These are phyloP conservation scores for Oxyura jamaicensis DNA, from an alignment of 2,113 vertebrate species.

Conservation along the genomic window DNA sequence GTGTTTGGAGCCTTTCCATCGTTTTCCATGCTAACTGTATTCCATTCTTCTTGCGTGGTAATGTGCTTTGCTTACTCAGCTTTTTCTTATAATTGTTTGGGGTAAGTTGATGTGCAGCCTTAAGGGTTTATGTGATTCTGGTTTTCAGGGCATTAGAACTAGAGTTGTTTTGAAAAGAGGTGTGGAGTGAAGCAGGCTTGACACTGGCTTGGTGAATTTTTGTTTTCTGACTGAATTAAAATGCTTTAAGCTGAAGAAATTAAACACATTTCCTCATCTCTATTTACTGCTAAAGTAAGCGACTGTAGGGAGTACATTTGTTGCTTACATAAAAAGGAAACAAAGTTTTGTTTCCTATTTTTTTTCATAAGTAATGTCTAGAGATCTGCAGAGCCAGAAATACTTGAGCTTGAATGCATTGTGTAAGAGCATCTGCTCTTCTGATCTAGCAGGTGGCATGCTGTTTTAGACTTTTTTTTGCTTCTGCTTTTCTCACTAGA, in stretches of 20 bases:
- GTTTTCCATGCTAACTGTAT: not conserved
- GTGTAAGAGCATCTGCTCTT: slow-evolving; percentile 23
- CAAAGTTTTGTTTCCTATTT: not conserved
- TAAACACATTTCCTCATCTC: not conserved
- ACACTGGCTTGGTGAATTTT: not conserved
- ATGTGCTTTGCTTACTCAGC: not conserved
- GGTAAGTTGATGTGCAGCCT: not conserved
- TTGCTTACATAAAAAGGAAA: not conserved
- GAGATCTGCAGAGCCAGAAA: not conserved
- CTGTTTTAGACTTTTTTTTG: not conserved
- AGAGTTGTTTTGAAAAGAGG: not conserved
- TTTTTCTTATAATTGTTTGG: not conserved
- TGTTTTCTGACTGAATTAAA: not conserved
- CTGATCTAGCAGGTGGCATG: not conserved
- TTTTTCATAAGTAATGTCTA: not conserved
- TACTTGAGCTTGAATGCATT: slow-evolving; percentile 1
- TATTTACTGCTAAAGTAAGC: not conserved
- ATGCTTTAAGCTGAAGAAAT: not conserved
- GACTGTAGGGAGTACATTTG: not conserved
- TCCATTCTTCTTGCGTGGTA: not conserved
- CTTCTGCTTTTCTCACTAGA: not conserved
- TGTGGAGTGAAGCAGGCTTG: not conserved
- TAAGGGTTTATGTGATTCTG: not conserved
- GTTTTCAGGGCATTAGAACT: not conserved
- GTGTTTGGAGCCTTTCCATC: not conserved